These are phyloP conservation scores for Mechanitis mazaeus DNA, from an alignment of 2,888 invertebrate genomes.

Conservation along the genomic window DNA sequence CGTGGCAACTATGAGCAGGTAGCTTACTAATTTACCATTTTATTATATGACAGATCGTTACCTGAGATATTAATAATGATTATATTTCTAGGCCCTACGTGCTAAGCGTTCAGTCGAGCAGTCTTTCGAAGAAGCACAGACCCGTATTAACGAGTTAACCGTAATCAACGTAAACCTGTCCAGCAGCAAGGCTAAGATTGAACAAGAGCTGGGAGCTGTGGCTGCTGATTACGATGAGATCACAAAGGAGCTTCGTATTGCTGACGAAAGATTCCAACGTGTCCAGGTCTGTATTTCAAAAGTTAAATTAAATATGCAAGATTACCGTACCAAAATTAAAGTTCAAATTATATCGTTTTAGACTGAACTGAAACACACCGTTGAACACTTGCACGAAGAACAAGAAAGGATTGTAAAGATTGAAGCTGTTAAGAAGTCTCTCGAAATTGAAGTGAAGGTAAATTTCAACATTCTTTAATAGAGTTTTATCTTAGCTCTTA, in stretches of 20 bases:
- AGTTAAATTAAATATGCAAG: no score
- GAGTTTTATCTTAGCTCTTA: background rate
- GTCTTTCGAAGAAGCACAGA: conserved; percentile 92
- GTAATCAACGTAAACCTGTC: conserved; percentile 97
- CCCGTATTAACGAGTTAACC: conserved; percentile 95
- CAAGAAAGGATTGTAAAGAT: conserved; percentile 98
- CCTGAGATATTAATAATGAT: no score
- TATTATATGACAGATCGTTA: conserved; percentile 14
- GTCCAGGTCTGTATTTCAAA: conserved; percentile 75
- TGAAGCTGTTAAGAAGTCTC: conserved; percentile 97
- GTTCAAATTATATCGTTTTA: conserved; percentile 43
- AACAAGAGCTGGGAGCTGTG: conserved; percentile 93
- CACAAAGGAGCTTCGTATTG: conserved; percentile 94
- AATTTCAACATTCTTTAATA: background rate
- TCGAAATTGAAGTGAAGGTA: conserved; percentile 97
- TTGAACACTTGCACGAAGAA: conserved; percentile 95
- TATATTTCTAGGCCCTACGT: conserved; percentile 84
- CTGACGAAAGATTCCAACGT: conserved; percentile 96
- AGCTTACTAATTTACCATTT: conserved; percentile 3
- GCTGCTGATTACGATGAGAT: conserved; percentile 99
- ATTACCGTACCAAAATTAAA: no score
- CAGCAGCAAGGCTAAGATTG: conserved; percentile 95
- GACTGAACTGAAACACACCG: conserved; percentile 95
- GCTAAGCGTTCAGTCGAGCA: conserved; percentile 93
- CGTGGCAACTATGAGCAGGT: conserved; percentile 90